Percentiles rank a stretch among this genome's conserved stretches.
phyloP scores from a whole-genome alignment of 2,797 vertebrate species.

The Varecia variegata region DNA sequence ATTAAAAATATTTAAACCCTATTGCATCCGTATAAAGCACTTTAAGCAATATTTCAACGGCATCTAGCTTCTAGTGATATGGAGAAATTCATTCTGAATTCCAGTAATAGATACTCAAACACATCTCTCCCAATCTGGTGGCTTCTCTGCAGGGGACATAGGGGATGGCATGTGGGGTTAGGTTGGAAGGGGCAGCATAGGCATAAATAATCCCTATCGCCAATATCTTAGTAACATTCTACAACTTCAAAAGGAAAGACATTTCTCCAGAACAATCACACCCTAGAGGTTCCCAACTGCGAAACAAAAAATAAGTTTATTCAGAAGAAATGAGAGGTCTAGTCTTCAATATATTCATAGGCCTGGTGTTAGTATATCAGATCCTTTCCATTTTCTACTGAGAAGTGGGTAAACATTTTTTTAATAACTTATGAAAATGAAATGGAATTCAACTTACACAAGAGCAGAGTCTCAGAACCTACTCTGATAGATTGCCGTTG shows the following conservation, averaged over 20 bases:
- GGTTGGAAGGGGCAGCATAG: neutral
- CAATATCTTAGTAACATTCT: neutral
- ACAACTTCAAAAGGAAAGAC: conserved; percentile 3
- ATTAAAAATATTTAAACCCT: neutral
- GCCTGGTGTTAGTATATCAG: neutral
- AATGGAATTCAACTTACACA: neutral
- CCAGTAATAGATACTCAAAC: neutral
- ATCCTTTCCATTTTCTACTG: neutral
- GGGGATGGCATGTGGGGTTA: neutral
- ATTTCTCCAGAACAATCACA: neutral
- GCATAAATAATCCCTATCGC: neutral
- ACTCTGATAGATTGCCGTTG: neutral
- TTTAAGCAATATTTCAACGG: neutral
- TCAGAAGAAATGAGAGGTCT: neutral
- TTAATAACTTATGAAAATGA: neutral
- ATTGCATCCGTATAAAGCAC: neutral
- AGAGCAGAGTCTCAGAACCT: neutral
- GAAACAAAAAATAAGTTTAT: neutral
- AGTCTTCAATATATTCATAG: neutral
- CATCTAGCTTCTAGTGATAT: neutral
- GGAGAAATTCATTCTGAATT: conserved; percentile 34
- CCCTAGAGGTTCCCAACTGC: neutral
- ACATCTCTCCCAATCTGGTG: neutral
- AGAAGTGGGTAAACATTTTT: neutral
- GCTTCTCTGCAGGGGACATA: neutral